Evolutionary conservation across 2,113 vertebrate genomes (phyloP), one percentile per base, ranked within the genome.

Genomic region (Aleadryas rufinucha): DNA sequence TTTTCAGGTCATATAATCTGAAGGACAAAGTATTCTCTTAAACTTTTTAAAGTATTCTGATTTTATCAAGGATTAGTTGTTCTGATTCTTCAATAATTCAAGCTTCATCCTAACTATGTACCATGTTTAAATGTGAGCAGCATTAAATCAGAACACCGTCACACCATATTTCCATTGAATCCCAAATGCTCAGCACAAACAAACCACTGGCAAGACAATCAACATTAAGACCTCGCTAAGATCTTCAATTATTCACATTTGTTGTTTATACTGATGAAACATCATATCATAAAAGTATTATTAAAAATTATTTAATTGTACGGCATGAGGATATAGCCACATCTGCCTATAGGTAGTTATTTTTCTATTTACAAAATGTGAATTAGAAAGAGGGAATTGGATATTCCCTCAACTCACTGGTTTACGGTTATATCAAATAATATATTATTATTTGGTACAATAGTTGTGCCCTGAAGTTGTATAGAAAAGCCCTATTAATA

Each of bases 1-100:
- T 96, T 96, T 94, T 92, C 88, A 96, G 92, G 93, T 94, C 92
- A 89, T 94, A 89, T 78, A 93, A 95, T 83, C 60, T 93, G 86
- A 96, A 97, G 96, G 95, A 97, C 95, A 94, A 96, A 89, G 49
- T 56, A 92, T 66, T 84, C 6, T 0, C 76, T 86, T 90, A 78
- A 95, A 94, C 69, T 94, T 96, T 92, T 70, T 84, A 4, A 94
- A 94, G 80, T 41, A 90, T 60, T 87, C 80, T 28, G 41, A 49
- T 93, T 90, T 95, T 85, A 89, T 74, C 66, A 59, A 87, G 77
- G 81, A 87, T 91, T 95, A 91, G 74, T 80, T 86, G 45, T 33
- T 91, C 77, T 80, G 92, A 87, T 89, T 93, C 77, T 94, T 96
- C 77, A 93, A 77, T 95, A 97, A 94, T 95, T 96, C 84, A 95